phyloP scores from a whole-genome alignment of 2,888 invertebrate genomes.

The Bimastos eiseni region DNA sequence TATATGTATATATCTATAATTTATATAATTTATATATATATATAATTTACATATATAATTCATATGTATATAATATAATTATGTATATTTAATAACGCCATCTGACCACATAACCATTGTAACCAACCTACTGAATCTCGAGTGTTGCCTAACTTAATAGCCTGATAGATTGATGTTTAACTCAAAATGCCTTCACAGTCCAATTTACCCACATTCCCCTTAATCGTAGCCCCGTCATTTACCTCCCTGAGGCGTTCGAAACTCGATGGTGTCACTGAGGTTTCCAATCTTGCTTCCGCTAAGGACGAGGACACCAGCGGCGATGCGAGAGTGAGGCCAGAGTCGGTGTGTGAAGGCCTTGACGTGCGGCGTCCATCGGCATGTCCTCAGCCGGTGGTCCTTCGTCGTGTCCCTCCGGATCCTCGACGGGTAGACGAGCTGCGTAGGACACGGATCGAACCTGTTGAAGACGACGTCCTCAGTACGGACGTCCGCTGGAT shows the following conservation, averaged over 20 bases:
- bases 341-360: constrained; percentile 47
- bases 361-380: constrained; percentile 42
- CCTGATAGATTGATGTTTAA: too few relatives aligned
- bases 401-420: neutral
- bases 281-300: constrained; percentile 37
- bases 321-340: constrained; percentile 69
- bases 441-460: constrained; percentile 18
- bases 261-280: constrained; percentile 73
- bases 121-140: neutral
- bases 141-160: too few relatives aligned
- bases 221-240: neutral
- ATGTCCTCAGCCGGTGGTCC: neutral
- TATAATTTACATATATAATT: too few relatives aligned
- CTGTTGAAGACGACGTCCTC: constrained; percentile 24
- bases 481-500: constrained; percentile 9
- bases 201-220: neutral
- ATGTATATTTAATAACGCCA: too few relatives aligned
- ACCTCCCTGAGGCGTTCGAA: constrained; percentile 60
- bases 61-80: too few relatives aligned
- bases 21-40: too few relatives aligned
- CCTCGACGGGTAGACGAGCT: constrained; percentile 13
- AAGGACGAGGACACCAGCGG: constrained; percentile 72
- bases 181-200: neutral
- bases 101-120: neutral
- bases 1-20: too few relatives aligned